A percentile compares a stretch with the other conserved stretches of the same genome.
Evolutionary conservation across 2,113 vertebrate genomes (phyloP).

Genomic region (Chionis minor): DNA sequence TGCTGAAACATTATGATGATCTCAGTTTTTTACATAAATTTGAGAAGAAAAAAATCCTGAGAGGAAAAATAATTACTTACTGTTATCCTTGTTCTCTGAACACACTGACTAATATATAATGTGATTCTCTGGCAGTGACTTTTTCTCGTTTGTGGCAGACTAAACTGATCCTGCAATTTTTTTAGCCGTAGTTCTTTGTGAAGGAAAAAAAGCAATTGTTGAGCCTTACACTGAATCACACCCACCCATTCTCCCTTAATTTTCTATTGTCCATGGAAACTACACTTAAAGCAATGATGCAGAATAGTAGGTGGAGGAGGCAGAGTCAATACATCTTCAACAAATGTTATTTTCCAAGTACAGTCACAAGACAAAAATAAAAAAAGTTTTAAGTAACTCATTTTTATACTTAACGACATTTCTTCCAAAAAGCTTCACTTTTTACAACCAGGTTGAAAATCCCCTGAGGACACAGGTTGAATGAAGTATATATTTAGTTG

Average conservation of each 20-base stretch:
- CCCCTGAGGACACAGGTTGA: neutral
- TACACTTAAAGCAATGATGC: neutral
- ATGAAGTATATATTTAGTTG: neutral
- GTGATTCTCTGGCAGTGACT: neutral
- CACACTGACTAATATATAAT: neutral
- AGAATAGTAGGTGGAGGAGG: neutral
- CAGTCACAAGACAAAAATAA: neutral
- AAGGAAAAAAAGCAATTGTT: accelerated
- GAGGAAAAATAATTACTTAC: neutral
- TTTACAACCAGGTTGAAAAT: neutral
- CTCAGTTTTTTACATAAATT: neutral
- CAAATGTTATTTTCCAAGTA: neutral
- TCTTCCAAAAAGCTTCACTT: neutral
- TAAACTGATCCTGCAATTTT: neutral
- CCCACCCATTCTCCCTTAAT: neutral
- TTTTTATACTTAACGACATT: neutral
- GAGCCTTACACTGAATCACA: neutral
- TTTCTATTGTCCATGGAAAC: neutral
- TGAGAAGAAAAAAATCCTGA: neutral
- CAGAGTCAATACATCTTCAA: neutral
- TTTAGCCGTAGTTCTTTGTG: neutral
- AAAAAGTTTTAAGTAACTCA: neutral
- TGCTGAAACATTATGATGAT: neutral
- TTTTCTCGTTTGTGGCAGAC: neutral
- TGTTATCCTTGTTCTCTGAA: neutral